Evolutionary conservation across 2,113 vertebrate species (phyloP).

Genomic region (Mustelus asterias): DNA sequence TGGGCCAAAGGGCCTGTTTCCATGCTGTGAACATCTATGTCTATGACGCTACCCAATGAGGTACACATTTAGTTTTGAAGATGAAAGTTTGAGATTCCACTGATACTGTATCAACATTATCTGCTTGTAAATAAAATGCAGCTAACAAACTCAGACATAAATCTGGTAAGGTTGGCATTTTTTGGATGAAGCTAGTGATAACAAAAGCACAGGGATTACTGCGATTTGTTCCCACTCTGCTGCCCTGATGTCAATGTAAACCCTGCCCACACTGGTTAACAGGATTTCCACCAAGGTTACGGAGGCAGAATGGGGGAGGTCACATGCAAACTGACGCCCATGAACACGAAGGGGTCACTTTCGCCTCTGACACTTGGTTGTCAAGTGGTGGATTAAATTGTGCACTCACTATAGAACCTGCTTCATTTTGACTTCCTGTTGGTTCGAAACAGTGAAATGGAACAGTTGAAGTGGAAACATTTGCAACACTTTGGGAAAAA

Average conservation of each 20-base stretch:
- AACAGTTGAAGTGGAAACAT: not conserved
- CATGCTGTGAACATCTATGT: too few species aligned
- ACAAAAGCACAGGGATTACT: not conserved
- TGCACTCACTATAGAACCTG: not conserved
- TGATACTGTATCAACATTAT: not conserved
- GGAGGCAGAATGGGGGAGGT: not conserved
- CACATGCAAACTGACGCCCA: not conserved
- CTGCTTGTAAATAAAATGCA: not conserved
- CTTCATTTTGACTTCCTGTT: not conserved
- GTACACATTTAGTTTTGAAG: not conserved
- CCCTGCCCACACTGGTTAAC: not conserved
- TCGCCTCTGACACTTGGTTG: not conserved
- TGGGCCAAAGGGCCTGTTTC: too few species aligned
- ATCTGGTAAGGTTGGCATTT: not conserved
- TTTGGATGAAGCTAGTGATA: not conserved
- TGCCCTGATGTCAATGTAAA: not conserved
- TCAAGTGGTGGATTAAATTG: not conserved
- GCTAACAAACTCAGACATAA: not conserved
- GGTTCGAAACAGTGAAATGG: not conserved
- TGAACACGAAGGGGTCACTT: not conserved
- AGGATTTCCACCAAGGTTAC: not conserved
- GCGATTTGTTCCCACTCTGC: not conserved
- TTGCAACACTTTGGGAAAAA: not conserved
- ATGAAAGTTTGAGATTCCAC: not conserved
- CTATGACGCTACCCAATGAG: not conserved